These are phyloP conservation scores for Tetropium fuscum DNA, from an alignment of 2,888 invertebrate genomes.

Conservation along the genomic window DNA sequence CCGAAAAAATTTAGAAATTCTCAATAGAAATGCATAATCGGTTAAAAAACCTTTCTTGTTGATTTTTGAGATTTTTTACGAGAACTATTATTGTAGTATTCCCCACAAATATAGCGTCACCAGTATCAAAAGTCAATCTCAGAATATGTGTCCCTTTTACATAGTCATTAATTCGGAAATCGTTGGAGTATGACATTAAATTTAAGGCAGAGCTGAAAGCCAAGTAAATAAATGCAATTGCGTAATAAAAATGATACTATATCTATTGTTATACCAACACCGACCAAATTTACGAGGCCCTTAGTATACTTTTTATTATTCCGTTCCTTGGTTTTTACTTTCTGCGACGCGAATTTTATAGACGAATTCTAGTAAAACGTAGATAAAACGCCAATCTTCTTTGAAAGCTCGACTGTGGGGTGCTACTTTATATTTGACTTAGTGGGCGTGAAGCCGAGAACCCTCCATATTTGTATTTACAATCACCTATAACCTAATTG, in stretches of 20 bases:
- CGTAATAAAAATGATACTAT: constrained; percentile 24
- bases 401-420: constrained; percentile 18
- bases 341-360: constrained; percentile 34
- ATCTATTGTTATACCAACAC: constrained; percentile 57
- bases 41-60: too few relatives aligned
- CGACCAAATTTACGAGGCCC: constrained; percentile 57
- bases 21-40: too few relatives aligned
- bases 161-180: too few relatives aligned
- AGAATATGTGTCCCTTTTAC: too few relatives aligned
- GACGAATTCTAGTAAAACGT: constrained; percentile 37
- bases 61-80: too few relatives aligned
- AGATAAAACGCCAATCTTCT: constrained; percentile 36
- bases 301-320: constrained; percentile 60
- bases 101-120: too few relatives aligned
- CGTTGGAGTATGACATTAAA: too few relatives aligned
- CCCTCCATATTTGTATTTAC: neutral
- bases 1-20: too few relatives aligned
- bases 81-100: too few relatives aligned
- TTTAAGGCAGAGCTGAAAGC: constrained; percentile 2
- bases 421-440: constrained; percentile 17
- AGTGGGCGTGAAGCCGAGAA: neutral
- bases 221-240: constrained; percentile 23
- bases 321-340: constrained; percentile 58
- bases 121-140: too few relatives aligned
- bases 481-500: constrained; percentile 1